Conservation (phyloP, 2,797 vertebrate genomes). For the Silurus lanzhouensis region DNA sequence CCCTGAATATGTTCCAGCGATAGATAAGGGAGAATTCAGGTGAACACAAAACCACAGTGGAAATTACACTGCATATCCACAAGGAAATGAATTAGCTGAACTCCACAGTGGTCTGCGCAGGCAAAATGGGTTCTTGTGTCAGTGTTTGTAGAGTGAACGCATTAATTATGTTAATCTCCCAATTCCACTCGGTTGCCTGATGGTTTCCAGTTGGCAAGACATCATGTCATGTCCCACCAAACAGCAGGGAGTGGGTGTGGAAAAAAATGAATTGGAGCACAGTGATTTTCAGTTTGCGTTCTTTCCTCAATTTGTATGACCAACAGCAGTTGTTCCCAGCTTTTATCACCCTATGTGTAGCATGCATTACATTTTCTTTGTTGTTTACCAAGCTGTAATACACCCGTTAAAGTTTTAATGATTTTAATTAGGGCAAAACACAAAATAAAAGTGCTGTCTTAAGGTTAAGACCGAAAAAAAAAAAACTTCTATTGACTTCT, state of each 20-base stretch:
- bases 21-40: slow-evolving; percentile 55
- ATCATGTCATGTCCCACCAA: slow-evolving; percentile 48
- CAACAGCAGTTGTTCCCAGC: slow-evolving; percentile 10
- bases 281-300: slow-evolving; percentile 13
- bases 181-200: slow-evolving; percentile 61
- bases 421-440: no score
- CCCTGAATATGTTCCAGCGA: slow-evolving; percentile 31
- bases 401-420: slow-evolving; percentile 5
- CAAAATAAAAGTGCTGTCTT: background rate
- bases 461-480: background rate
- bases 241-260: slow-evolving; percentile 46
- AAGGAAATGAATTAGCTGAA: slow-evolving; percentile 64
- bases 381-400: background rate
- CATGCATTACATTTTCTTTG: background rate
- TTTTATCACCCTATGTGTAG: background rate
- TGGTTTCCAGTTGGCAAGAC: slow-evolving; percentile 61
- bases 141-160: slow-evolving; percentile 55
- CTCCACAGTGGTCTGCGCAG: slow-evolving; percentile 66
- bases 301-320: slow-evolving; percentile 21
- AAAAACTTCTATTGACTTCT: background rate
- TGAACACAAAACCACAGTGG: slow-evolving; percentile 73
- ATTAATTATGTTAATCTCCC: slow-evolving; percentile 63
- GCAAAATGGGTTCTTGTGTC: slow-evolving; percentile 61
- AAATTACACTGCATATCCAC: slow-evolving; percentile 62
- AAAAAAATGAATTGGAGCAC: slow-evolving; percentile 22